A percentile compares a stretch with the other conserved stretches of the same genome.
phyloP scores from a whole-genome alignment of 2,797 vertebrate genomes.

The Salarias fasciatus region DNA sequence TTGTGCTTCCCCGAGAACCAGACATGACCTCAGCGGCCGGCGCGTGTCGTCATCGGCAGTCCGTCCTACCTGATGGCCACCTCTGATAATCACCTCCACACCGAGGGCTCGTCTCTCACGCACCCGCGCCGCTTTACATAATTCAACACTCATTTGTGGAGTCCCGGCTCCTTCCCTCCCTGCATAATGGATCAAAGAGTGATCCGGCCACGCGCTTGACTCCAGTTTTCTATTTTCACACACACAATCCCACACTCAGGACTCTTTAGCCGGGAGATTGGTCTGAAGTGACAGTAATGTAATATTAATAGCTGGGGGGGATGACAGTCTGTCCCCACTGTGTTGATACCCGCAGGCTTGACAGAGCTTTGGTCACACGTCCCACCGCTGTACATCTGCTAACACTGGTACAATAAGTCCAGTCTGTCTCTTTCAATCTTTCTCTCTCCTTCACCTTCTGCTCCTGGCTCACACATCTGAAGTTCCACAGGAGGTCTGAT shows the following conservation, averaged over 20 bases:
- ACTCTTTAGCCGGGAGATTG: slow-evolving; percentile 75
- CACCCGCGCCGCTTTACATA: slow-evolving; percentile 57
- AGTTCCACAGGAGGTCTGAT: slow-evolving; percentile 4
- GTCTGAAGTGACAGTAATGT: slow-evolving; percentile 81
- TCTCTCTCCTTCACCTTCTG: slow-evolving; percentile 26
- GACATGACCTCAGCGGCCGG: slow-evolving; percentile 73
- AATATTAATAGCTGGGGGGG: slow-evolving; percentile 81
- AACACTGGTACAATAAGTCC: slow-evolving; percentile 71
- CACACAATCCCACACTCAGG: slow-evolving; percentile 10
- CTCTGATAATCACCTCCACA: slow-evolving; percentile 54
- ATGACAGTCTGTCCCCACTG: slow-evolving; percentile 76
- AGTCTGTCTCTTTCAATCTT: slow-evolving; percentile 73
- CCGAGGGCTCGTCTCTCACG: slow-evolving; percentile 44
- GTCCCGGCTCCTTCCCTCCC: slow-evolving; percentile 50
- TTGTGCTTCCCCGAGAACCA: slow-evolving; percentile 56
- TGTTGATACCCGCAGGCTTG: slow-evolving; percentile 77
- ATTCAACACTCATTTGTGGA: slow-evolving; percentile 64
- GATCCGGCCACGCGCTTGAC: slow-evolving; percentile 50
- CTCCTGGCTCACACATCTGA: slow-evolving; percentile 14
- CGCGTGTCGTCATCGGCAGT: slow-evolving; percentile 49
- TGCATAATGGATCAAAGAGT: slow-evolving; percentile 75
- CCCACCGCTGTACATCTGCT: slow-evolving; percentile 77
- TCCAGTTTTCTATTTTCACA: slow-evolving; percentile 51
- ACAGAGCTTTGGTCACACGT: slow-evolving; percentile 82
- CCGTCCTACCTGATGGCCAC: slow-evolving; percentile 66